A percentile compares a stretch with the other conserved stretches of the same genome.
These are phyloP conservation scores for Heteropelma amictum DNA, from an alignment of 2,888 invertebrate species.

Conservation along the genomic window DNA sequence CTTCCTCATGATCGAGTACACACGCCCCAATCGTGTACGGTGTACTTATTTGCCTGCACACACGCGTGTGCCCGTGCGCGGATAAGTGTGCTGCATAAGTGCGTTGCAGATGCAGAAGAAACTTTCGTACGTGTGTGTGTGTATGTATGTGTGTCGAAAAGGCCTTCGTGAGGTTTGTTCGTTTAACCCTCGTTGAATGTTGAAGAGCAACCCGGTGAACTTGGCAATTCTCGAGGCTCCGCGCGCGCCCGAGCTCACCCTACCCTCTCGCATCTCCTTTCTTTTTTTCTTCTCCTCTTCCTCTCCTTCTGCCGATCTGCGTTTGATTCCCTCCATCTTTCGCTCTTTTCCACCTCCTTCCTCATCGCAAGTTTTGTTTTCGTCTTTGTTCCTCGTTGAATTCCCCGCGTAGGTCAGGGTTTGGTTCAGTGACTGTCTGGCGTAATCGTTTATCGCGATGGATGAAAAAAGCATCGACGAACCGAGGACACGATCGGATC, in stretches of 20 bases:
- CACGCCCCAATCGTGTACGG: conserved; percentile 46
- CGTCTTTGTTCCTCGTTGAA: conserved; percentile 34
- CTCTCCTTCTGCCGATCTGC: neutral
- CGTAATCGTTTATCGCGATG: neutral
- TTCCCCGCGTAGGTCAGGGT: conserved; percentile 57
- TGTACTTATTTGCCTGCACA: conserved; percentile 12
- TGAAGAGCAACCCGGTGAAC: conserved; percentile 44
- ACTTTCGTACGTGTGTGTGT: conserved; percentile 7
- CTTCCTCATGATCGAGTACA: conserved; percentile 37
- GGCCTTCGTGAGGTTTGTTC: conserved; percentile 46
- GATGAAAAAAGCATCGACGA: neutral
- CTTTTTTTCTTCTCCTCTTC: neutral
- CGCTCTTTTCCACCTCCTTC: neutral
- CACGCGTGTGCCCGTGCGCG: neutral
- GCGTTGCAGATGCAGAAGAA: conserved; percentile 21
- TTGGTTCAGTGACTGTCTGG: conserved; percentile 27
- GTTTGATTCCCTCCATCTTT: neutral
- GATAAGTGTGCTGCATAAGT: neutral
- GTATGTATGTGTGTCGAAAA: conserved; percentile 8
- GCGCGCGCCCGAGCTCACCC: neutral
- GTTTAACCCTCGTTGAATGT: conserved; percentile 51
- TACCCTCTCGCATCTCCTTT: neutral
- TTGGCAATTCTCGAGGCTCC: conserved; percentile 41
- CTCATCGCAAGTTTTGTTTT: neutral
- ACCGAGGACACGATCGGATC: neutral